These are phyloP conservation scores for Malachius bipustulatus DNA, from an alignment of 2,888 invertebrate species.

Conservation along the genomic window DNA sequence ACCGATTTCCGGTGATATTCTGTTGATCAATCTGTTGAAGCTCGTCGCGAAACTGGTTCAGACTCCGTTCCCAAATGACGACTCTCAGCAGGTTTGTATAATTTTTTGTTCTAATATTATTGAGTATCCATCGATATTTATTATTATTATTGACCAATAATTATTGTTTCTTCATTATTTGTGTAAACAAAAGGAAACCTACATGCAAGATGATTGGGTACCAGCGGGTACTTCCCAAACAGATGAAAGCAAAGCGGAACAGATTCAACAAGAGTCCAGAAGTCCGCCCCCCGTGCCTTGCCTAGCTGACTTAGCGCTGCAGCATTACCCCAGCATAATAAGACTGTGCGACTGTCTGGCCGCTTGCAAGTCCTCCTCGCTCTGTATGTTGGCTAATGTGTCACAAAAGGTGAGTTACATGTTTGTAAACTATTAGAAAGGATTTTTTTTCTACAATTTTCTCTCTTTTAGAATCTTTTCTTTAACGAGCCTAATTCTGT, in stretches of 20 bases:
- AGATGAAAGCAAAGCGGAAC: constrained; percentile 74
- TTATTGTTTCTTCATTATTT: constrained; percentile 4
- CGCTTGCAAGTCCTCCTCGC: constrained; percentile 58
- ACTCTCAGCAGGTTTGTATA: constrained; percentile 30
- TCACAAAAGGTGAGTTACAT: constrained; percentile 28
- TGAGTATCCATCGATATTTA: too few relatives aligned
- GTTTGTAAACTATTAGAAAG: too few relatives aligned
- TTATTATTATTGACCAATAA: constrained; percentile 7
- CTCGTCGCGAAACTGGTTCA: constrained; percentile 48
- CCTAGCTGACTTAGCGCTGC: constrained; percentile 62
- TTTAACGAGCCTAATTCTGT: constrained; percentile 59
- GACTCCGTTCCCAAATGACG: constrained; percentile 45
- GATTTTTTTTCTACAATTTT: neutral
- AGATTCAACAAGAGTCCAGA: constrained; percentile 36
- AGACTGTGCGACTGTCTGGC: constrained; percentile 70
- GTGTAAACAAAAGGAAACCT: too few relatives aligned
- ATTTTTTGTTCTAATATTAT: neutral
- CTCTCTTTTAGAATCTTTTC: constrained; percentile 6
- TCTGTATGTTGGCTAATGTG: constrained; percentile 48
- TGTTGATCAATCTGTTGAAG: constrained; percentile 59
- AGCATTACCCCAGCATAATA: constrained; percentile 71
- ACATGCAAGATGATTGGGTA: neutral
- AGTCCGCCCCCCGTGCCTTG: constrained; percentile 42
- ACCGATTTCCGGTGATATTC: constrained; percentile 57
- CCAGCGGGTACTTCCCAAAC: constrained; percentile 49